Base-by-base conservation (phyloP, 2,797 vertebrate species). In the Nyctibius grandis region DNA sequence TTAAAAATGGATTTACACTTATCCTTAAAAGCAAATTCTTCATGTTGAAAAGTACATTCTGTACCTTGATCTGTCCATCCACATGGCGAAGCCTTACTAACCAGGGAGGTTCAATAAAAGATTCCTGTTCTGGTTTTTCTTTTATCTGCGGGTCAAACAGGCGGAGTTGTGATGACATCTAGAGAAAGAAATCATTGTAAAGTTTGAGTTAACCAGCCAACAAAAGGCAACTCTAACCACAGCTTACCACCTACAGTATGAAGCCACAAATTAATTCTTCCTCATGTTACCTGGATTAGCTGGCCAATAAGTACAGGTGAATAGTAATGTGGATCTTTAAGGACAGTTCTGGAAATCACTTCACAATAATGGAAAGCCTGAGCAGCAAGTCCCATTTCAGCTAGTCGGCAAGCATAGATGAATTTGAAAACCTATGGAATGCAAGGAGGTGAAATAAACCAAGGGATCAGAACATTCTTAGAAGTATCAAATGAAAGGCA, bases 351-450 rank as follows among this genome's bases (percentile, higher is more conserved):
- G 42, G 99, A 98, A 68, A 99, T 99, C 34, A 99, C 99, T 96
- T 99, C 99, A 63, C 99, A 99, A 95, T 99, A 99, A 94, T 99
- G 99, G 91, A 99, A 99, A 78, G 99, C 99, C 95, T 99, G 99
- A 5, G 99, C 98, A 36, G 98, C 98, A 3, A 99, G 98, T 13
- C 99, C 99, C 64, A 98, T 97, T 93, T 99, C 99, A 28, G 99
- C 99, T 95, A 99, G 97, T 33, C 99, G 98, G 94, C 99, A 99
- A 38, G 99, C 99, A 68, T 99, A 99, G 97, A 99, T 98, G 97
- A 99, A 99, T 88, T 99, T 99, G 93, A 99, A 99, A 88, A 99
- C 99, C 99, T 99, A 94, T 1, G 28, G 38, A 63, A 84, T 5
- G 29, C 9, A 61, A 59, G 28, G 16, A 88, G 38, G 28, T 38